Base-by-base conservation (phyloP, 2,113 vertebrate genomes). In the Pristiophorus japonicus region DNA sequence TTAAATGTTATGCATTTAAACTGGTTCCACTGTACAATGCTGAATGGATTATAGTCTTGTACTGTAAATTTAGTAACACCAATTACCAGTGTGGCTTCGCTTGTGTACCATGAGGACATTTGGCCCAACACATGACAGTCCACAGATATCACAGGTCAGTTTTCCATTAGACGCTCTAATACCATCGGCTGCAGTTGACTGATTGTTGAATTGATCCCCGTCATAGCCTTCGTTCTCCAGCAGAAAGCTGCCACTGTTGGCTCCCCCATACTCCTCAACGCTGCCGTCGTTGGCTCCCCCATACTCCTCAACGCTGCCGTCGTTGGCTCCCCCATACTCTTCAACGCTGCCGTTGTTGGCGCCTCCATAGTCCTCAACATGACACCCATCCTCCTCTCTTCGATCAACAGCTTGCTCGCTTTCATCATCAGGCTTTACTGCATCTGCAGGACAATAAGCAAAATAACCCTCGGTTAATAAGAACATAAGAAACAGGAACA, bases 81-180 rank as follows among this genome's bases (percentile, higher is more conserved):
- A 94, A 97, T 98, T 97, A 99, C 99, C 99, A 91, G 98, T 99
- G 96, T 99, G 99, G 97, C 98, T 99, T 97, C 98, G 97, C 94
- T 99, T 99, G 97, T 99, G 99, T 96, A 99, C 99, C 97, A 99
- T 98, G 97, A 99, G 97, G 91, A 99, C 99, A 96, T 99, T 99
- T 97, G 99, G 98, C 98, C 98, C 99, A 96, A 99, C 98, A 97
- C 99, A 99, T 97, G 98, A 98, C 97, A 99, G 97, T 96, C 98
- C 99, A 96, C 98, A 99, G 97, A 99, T 97, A 96, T 99, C 98
- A 59, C 99, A 99, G 95, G 96, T 98, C 97, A 99, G 98, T 97
- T 99, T 99, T 95, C 98, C 98, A 0, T 97, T 91, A 95, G 97
- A 95, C 66, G 97, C 96, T 96, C 98, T 98, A 96, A 97, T 51